Percentiles rank a stretch among this genome's conserved stretches.
Conservation (phyloP, 2,888 invertebrate genomes). For the Lasioglossum villosulum region DNA sequence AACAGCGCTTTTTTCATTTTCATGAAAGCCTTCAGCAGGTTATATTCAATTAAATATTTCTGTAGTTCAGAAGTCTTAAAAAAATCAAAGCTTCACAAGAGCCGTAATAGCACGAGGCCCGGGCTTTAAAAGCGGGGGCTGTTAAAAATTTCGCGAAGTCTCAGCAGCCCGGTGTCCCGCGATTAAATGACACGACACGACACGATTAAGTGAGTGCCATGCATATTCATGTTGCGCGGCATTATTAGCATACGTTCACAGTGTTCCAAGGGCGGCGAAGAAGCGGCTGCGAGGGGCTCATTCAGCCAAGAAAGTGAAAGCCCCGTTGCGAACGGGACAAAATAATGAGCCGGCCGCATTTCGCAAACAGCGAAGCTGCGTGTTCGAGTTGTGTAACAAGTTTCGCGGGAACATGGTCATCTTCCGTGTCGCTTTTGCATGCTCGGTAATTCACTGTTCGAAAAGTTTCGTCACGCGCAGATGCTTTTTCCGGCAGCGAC, state of each 20-base stretch:
- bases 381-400: slow-evolving; percentile 15
- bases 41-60: not conserved
- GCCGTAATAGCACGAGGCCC: not conserved
- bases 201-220: slow-evolving; percentile 39
- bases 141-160: slow-evolving; percentile 42
- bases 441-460: slow-evolving; percentile 21
- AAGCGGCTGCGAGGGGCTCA: slow-evolving; percentile 33
- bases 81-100: not conserved
- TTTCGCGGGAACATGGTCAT: slow-evolving; percentile 9
- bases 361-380: not conserved
- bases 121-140: slow-evolving; percentile 32
- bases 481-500: slow-evolving; percentile 34
- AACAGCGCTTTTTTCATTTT: not conserved
- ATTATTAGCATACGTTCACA: slow-evolving; percentile 42
- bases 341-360: not conserved
- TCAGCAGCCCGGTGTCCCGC: slow-evolving; percentile 10
- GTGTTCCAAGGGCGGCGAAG: slow-evolving; percentile 18
- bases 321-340: not conserved
- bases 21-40: not conserved
- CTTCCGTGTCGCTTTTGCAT: not conserved
- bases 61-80: not conserved
- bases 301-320: slow-evolving; percentile 42
- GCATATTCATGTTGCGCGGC: slow-evolving; percentile 42
- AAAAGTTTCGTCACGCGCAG: not conserved
- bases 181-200: slow-evolving; percentile 40